Conservation (phyloP, 2,888 invertebrate species). For the Amitus sp. region DNA sequence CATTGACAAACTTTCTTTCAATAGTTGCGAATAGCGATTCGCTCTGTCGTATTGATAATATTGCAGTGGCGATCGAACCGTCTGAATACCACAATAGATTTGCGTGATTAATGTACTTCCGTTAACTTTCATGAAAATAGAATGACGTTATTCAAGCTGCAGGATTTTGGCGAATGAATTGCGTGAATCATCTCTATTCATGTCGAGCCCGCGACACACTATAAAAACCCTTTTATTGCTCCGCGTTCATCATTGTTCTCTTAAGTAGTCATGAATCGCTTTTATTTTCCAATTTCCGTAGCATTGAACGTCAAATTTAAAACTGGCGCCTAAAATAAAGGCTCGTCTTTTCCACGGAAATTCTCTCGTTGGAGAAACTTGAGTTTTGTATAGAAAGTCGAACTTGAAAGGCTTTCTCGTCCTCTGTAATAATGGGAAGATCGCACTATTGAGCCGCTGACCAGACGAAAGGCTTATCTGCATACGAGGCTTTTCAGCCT, state of each 20-base stretch:
- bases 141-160: slow-evolving; percentile 20
- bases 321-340: too few species aligned
- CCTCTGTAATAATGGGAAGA: slow-evolving; percentile 50
- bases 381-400: neutral
- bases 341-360: neutral
- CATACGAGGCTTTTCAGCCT: slow-evolving; percentile 55
- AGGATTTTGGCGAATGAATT: slow-evolving; percentile 13
- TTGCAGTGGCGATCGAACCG: slow-evolving; percentile 31
- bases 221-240: slow-evolving; percentile 4
- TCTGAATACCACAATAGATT: slow-evolving; percentile 34
- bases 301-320: neutral
- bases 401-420: neutral
- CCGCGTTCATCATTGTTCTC: slow-evolving; percentile 1
- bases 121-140: slow-evolving; percentile 29
- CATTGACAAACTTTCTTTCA: slow-evolving; percentile 34
- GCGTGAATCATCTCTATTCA: slow-evolving; percentile 4
- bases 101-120: slow-evolving; percentile 36
- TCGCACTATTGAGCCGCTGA: slow-evolving; percentile 44
- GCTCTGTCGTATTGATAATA: slow-evolving; percentile 31
- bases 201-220: neutral
- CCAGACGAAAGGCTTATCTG: slow-evolving; percentile 59
- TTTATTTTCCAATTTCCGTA: neutral
- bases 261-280: neutral
- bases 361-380: slow-evolving; percentile 2
- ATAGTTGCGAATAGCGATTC: slow-evolving; percentile 28